Percentiles rank a stretch among this genome's conserved stretches.
These are phyloP conservation scores for Dryococelus australis DNA, from an alignment of 2,888 invertebrate species.

Conservation along the genomic window DNA sequence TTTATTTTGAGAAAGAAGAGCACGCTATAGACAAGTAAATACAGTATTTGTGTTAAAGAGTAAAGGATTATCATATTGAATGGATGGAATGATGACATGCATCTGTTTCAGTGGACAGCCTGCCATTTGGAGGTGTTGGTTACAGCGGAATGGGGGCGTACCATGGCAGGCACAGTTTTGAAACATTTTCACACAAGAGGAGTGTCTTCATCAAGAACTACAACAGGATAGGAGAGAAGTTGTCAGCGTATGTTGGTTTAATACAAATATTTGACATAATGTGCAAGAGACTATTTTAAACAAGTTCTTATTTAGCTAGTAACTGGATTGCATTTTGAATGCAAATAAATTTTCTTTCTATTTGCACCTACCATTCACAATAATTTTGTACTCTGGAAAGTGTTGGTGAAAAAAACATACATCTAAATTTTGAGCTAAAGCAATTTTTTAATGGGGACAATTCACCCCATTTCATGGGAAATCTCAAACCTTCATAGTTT, in stretches of 20 bases:
- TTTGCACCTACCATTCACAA: no score
- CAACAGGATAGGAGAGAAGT: conserved; percentile 72
- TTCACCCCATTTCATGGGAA: no score
- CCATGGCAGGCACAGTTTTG: conserved; percentile 89
- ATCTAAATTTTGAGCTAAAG: no score
- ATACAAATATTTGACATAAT: neutral
- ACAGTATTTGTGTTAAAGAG: no score
- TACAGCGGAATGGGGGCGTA: conserved; percentile 91
- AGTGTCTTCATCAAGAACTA: conserved; percentile 77
- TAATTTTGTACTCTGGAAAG: no score
- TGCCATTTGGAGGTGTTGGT: conserved; percentile 98
- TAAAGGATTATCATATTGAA: no score
- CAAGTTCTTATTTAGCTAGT: neutral
- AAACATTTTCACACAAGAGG: conserved; percentile 94
- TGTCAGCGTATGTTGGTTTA: conserved; percentile 56
- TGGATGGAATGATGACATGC: no score
- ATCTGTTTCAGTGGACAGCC: conserved; percentile 73
- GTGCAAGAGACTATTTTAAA: neutral
- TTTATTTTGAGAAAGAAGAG: no score
- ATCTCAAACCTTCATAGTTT: no score
- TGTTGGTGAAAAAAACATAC: no score
- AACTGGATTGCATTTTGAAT: neutral
- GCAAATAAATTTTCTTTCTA: neutral
- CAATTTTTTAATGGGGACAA: no score
- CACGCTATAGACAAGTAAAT: no score